Conservation (phyloP, 2,888 invertebrate species). For the Gari tellinella region DNA sequence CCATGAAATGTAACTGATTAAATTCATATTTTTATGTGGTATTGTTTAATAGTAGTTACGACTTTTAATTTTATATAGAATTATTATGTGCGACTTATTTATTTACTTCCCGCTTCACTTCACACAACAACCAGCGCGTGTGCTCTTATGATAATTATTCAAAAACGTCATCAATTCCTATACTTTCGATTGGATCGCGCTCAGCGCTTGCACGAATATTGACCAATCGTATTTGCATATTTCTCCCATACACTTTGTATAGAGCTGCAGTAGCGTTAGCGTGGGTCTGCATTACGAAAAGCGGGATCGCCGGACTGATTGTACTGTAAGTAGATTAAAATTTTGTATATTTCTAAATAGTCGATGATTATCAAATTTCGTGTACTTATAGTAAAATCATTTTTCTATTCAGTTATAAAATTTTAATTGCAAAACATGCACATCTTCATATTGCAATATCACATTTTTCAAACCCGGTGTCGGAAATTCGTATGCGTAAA, state of each 20-base stretch:
- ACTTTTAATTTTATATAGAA: too few species aligned
- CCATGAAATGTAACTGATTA: too few species aligned
- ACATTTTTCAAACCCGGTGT: conserved; percentile 22
- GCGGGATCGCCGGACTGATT: conserved; percentile 4
- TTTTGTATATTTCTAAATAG: background rate
- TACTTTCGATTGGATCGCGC: conserved; percentile 73
- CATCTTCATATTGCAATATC: conserved; percentile 42
- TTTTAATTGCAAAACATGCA: conserved; percentile 1
- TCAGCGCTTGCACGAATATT: conserved; percentile 67
- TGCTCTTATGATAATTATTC: conserved; percentile 53
- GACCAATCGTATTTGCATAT: conserved; percentile 71
- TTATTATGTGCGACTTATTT: too few species aligned
- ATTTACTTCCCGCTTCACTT: too few species aligned
- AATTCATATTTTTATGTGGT: too few species aligned
- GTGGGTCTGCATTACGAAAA: conserved; percentile 56
- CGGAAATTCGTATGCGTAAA: conserved; percentile 5
- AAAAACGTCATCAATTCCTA: conserved; percentile 54
- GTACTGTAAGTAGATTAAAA: conserved; percentile 27
- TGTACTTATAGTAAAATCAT: conserved; percentile 48
- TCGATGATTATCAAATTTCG: conserved; percentile 26
- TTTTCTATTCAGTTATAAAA: conserved; percentile 17
- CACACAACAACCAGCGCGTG: conserved; percentile 4
- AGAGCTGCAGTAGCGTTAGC: conserved; percentile 59
- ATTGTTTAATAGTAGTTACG: too few species aligned
- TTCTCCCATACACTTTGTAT: conserved; percentile 46